Base-by-base conservation (phyloP, 2,797 vertebrate genomes). In the Corythornis leucogaster region DNA sequence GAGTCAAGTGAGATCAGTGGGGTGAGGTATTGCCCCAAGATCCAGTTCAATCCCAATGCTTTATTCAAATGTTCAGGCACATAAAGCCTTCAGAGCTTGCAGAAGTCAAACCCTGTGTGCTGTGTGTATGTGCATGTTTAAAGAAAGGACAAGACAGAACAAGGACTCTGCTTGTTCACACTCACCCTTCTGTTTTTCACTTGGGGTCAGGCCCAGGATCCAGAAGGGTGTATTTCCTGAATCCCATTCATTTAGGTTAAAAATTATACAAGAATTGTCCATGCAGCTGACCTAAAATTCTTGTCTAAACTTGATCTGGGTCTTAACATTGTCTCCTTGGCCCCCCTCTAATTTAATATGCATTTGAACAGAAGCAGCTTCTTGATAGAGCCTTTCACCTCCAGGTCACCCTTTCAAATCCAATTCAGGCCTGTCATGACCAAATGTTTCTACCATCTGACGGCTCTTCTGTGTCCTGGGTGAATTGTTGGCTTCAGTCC, bases 381-480 rank as follows among this genome's bases (percentile, higher is more conserved):
- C 66, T 83, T 57, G 86, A 93, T 48, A 59, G 88, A 92, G 88
- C 94, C 95, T 94, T 95, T 96, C 96, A 95, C 94, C 93, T 94
- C 88, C 76, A 93, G 92, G 95, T 96, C 94, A 96, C 76, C 86
- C 92, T 85, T 95, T 94, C 92, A 87, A 94, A 96, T 96, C 92
- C 95, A 92, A 89, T 94, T 94, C 94, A 93, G 94, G 84, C 79
- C 90, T 94, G 93, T 96, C 93, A 1, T 69, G 90, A 80, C 92
- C 95, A 96, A 96, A 96, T 96, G 95, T 87, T 94, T 57, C 90
- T 62, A 45, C 95, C 94, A 93, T 94, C 96, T 95, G 95, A 96
- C 2, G 2, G 66, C 86, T 96, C 73, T 35, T 73, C 66, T 76
- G 84, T 38, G 88, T 92, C 92, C 84, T 94, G 73, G 80, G 90